phyloP scores from a whole-genome alignment of 2,888 invertebrate genomes.

The Dynastes grantii region DNA sequence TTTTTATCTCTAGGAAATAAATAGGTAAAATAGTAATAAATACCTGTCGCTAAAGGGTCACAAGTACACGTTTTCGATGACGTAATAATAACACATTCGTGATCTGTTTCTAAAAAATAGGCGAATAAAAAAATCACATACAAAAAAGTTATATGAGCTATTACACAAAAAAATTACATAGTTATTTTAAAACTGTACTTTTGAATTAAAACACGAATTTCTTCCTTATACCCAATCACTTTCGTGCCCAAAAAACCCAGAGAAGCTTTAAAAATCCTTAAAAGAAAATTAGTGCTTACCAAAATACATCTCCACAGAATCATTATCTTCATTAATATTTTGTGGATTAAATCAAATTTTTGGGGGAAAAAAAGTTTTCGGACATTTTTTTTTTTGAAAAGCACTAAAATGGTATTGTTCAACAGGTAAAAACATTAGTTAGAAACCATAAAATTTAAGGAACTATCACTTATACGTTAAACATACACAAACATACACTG shows the following conservation, averaged over 20 bases:
- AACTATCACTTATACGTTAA: not conserved
- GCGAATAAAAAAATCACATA: not conserved
- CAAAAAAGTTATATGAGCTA: no score
- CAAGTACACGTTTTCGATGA: slow-evolving; percentile 3
- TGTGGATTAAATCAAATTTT: slow-evolving; percentile 24
- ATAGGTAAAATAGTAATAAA: not conserved
- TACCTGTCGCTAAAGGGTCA: not conserved
- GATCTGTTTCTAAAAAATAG: slow-evolving; percentile 21
- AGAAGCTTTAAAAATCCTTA: no score
- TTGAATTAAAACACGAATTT: no score
- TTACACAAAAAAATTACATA: no score
- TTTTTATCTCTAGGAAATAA: no score
- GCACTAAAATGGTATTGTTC: not conserved
- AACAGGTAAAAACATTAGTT: not conserved
- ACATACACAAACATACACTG: not conserved
- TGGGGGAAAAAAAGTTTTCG: no score
- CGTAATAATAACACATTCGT: slow-evolving; percentile 7
- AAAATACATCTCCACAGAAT: slow-evolving; percentile 26
- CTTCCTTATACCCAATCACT: no score
- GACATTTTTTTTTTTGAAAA: slow-evolving; percentile 11
- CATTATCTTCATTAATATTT: not conserved
- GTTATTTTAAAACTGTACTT: no score
- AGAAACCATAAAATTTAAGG: not conserved
- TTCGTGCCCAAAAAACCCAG: no score
- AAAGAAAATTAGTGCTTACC: not conserved